Evolutionary conservation across 2,113 vertebrate species (phyloP), one percentile per base, ranked within the genome.

Genomic region (Ammospiza nelsoni): DNA sequence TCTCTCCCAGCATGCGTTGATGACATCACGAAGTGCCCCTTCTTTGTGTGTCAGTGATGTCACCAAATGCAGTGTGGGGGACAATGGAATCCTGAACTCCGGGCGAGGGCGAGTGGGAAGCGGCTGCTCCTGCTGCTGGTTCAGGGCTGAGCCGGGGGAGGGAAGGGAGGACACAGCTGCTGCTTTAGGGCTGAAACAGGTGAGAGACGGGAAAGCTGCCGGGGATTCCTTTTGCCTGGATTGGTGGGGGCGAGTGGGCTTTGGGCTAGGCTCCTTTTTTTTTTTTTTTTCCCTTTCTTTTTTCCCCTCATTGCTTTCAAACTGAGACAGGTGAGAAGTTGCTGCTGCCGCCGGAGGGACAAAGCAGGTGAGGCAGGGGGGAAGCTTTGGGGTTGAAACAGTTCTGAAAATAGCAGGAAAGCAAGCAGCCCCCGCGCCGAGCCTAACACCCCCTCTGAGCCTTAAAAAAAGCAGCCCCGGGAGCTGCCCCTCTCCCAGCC

Each of bases 1-100:
- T 91, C 89, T 92, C 92, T 85, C 80, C 67, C 86, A 95, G 95
- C 95, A 96, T 74, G 92, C 89, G 94, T 78, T 89, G 94, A 84
- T 97, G 95, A 97, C 95, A 94, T 97, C 92, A 97, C 92, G 92
- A 85, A 90, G 91, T 91, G 90, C 87, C 92, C 92, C 94, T 95
- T 92, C 92, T 96, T 94, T 96, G 94, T 96, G 94, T 96, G 91
- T 87, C 90, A 91, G 77, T 96, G 96, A 96, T 95, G 92, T 96
- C 96, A 96, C 80, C 87, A 74, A 92, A 86, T 87, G 95, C 95
- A 76, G 96, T 58, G 96, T 87, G 95, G 90, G 92, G 96, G 96
- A 97, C 96, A 97, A 97, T 95, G 94, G 94, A 96, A 94, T 92
- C 92, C 92, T 96, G 89, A 95, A 90, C 69, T 79, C 94, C 87